Evolutionary conservation across 2,888 invertebrate genomes (phyloP), one percentile per base, ranked within the genome.

Genomic region (Tricholauxania praeusta): DNA sequence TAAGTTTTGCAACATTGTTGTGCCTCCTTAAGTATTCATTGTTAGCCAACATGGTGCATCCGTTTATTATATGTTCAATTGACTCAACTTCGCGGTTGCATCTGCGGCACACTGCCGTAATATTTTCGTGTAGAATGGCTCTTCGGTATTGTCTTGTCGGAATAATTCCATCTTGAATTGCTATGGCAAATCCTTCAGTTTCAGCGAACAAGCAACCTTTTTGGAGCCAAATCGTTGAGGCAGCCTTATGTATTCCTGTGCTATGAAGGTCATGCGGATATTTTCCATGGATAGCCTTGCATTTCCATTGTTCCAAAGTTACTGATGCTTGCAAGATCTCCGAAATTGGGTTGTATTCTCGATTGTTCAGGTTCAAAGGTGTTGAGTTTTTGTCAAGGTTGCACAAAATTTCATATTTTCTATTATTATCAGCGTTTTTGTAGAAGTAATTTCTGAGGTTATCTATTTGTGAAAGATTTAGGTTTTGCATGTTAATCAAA

Each of bases 131-230:
- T 22, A 22, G 22, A 22, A 22, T 22, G 22, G 22, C 22, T 22
- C 22, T 22, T 22, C 22, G 22, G 22, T 22, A 22, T 22, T 22
- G 22, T 22, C 22, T 22, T 22, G 63, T 63, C 14, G 63, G 39
- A 12, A 63, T 39, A 47, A 63, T 47, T 63, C 15, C 15, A 47
- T 63, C 63, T 39, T 63, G 63, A n/a, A 63, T 63, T 47, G 63
- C 28, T 12, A 63, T 19, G 5, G 39, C 5, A 28, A 63, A 63
- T 14, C 63, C 63, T 28, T 63, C 63, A 63, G 39, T 63, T 48
- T 63, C 63, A 6, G 47, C n/a, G 39, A 47, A 48, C 10, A 63
- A 28, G 15, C 39, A 12, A 7, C 63, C 63, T 12, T 19, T 32
- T n/a, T 14, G 14, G 6, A 63, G 47, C 32, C 47, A 63, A 12